phyloP scores from a whole-genome alignment of 2,113 vertebrate genomes.

The Spea multiplicata region DNA sequence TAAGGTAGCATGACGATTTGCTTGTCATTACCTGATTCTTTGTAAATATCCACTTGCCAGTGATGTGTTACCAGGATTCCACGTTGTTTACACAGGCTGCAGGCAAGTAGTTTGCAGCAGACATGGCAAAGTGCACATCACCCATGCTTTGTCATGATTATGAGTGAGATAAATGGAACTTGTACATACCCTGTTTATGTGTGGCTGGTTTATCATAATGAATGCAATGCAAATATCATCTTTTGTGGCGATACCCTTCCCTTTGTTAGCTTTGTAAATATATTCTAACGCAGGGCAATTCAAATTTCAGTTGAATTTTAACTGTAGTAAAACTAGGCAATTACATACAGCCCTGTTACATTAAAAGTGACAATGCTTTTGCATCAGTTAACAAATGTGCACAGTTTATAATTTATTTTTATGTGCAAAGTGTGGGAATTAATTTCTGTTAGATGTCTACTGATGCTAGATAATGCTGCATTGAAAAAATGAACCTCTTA shows the following conservation, averaged over 20 bases:
- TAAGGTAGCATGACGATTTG: not conserved
- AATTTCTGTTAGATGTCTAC: not conserved
- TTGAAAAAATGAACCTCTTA: too few relatives aligned
- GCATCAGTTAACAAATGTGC: not conserved
- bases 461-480: too few relatives aligned
- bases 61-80: not conserved
- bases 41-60: not conserved
- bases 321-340: slow-evolving; percentile 27
- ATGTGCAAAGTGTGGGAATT: not conserved
- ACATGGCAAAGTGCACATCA: slow-evolving; percentile 34
- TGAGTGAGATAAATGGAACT: slow-evolving; percentile 45
- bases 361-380: slow-evolving; percentile 15
- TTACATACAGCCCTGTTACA: not conserved
- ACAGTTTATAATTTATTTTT: slow-evolving; percentile 8
- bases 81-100: slow-evolving; percentile 48
- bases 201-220: slow-evolving; percentile 54
- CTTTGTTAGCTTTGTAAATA: slow-evolving; percentile 48
- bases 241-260: slow-evolving; percentile 50
- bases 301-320: slow-evolving; percentile 40
- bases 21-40: not conserved
- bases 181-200: slow-evolving; percentile 45
- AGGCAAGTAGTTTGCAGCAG: slow-evolving; percentile 53
- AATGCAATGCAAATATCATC: slow-evolving; percentile 49
- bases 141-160: slow-evolving; percentile 52
- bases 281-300: slow-evolving; percentile 47